Evolutionary conservation across 2,797 vertebrate species (phyloP).

Genomic region (Leptodactylus fallax): DNA sequence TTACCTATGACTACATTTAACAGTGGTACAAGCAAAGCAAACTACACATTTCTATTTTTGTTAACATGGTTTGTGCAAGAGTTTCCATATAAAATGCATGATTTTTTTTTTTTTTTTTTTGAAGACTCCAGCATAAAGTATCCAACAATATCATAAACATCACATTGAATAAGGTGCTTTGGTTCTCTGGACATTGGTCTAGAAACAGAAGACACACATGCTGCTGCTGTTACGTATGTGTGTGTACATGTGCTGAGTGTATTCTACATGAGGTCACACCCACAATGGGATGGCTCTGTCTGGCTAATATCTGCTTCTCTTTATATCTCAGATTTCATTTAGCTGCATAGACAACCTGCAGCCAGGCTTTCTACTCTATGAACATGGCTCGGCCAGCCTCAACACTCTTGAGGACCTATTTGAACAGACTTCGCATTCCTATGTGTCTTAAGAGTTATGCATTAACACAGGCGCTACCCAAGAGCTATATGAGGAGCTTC

Average conservation of each 20-base stretch:
- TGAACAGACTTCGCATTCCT: neutral
- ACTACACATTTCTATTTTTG: no score
- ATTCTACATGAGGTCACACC: neutral
- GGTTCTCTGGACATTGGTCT: neutral
- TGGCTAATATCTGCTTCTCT: neutral
- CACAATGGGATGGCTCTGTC: slow-evolving; percentile 16
- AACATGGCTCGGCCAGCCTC: slow-evolving; percentile 34
- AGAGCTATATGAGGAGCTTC: neutral
- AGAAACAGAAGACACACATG: neutral
- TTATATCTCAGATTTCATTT: slow-evolving; percentile 22
- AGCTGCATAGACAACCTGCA: neutral
- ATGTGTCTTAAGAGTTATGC: neutral
- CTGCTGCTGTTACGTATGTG: neutral
- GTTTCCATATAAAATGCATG: no score
- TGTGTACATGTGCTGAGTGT: neutral
- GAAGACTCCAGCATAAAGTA: no score
- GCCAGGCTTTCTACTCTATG: neutral
- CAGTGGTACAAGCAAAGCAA: no score
- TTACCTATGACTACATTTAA: no score
- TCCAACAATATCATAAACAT: no score
- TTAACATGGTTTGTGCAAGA: no score
- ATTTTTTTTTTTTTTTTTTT: no score
- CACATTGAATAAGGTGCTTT: no score
- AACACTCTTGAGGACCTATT: neutral
- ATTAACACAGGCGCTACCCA: neutral